Base-by-base conservation (phyloP, 2,797 vertebrate genomes). In the Geotria australis region DNA sequence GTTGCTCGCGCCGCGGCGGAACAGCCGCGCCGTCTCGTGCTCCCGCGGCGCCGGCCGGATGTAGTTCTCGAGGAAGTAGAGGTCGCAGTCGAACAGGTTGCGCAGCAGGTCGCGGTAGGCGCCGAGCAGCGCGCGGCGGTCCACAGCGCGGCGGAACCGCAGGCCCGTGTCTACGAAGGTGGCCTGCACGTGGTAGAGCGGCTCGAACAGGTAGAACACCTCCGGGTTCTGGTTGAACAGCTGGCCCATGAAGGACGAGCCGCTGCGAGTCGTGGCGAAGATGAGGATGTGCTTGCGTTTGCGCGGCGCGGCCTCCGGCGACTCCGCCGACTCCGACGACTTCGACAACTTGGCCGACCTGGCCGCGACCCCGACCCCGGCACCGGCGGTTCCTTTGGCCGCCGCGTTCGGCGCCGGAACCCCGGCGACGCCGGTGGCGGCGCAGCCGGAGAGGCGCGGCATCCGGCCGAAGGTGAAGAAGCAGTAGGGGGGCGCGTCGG, bases 141-240 rank as follows among this genome's bases (percentile, higher is more conserved):
- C 82, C 0, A 73, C 70, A 0, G 76, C 70, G 2, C 10, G 55
- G 1, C 59, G 15, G 2, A 75, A 57, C 47, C 73, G 66, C 57
- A 68, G 69, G 63, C 70, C 76, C 59, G 72, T 71, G 59, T 76
- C 71, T 49, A 86, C 79, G 61, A 91, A 71, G 1, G 79, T 78
- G 60, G 78, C 79, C 69, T 88, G 83, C n/a, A 91, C 82, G 0
- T 91, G 85, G 65, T 86, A 88, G 46, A 91, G 83, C 38, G 85
- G 85, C 71, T 94, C 85, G 2, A 89, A 94, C 70, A 94, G 73
- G 73, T 91, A 94, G 72, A 94, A 94, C 57, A 91, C 76, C 61
- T 88, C 79, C 8, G 81, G 76, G 68, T 94, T 83, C 68, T 94
- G 86, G 71, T 94, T 94, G 66, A 94, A 81, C 62, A 94, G 79